Evolutionary conservation across 35 echinoderm and acorn worm species (phyloP), one percentile per base, ranked within the genome.

Genomic region (Eucidaris tribuloides): DNA sequence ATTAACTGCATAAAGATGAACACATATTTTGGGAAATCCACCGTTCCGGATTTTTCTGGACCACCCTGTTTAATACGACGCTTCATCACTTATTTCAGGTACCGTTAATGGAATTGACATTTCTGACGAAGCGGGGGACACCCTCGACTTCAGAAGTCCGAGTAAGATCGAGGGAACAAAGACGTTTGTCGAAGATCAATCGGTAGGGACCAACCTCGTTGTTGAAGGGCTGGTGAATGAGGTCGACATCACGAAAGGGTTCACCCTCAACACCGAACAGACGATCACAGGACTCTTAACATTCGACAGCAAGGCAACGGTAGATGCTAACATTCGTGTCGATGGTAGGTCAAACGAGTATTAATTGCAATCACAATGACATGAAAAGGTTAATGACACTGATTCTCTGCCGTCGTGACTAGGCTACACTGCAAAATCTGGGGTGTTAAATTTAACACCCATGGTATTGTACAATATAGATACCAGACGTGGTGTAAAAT

Each of bases 91-190:
- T 22, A 3, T 0, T 74, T 33, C 68, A 74, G 68, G 68, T 23
- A n/a, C 68, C 9, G 68, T 74, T 19, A 74, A 74, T 23, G 68
- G 44, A 22, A 44, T 74, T 25, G 68, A 74, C 11, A 74, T 74
- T 1, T 74, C 68, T 0, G 27, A 74, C 38, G 68, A 38, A 38
- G 35, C 38, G 24, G 68, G 35, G 3, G 68, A 74, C 68, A 74
- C 68, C 2, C 68, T 74, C 28, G 33, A 41, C 68, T 44, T 44
- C 38, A n/a, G 41, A 13, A 41, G 14, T 18, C 37, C 68, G 28
- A 41, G 24, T n/a, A 74, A 74, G 36, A 17, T 74, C 14, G 22
- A 38, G 24, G 68, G 68, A 33, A 27, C 38, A 27, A 74, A 74
- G 38, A 42, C 68, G 28, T 74, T 74, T 40, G 44, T 22, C 30